These are phyloP conservation scores for Germaria angustata DNA, from an alignment of 2,888 invertebrate genomes.

Conservation along the genomic window DNA sequence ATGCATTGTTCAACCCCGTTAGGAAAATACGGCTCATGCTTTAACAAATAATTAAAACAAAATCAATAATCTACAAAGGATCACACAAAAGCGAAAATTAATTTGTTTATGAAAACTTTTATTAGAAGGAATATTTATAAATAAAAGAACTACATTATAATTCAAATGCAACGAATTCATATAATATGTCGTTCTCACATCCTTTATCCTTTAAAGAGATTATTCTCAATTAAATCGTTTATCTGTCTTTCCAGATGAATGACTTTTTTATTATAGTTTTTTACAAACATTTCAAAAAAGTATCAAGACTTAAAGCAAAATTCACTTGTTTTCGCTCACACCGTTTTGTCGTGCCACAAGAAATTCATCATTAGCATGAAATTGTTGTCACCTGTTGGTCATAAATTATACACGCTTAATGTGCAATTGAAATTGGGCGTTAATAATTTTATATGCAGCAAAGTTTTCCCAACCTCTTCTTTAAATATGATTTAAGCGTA, in stretches of 20 bases:
- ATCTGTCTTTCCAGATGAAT: not conserved
- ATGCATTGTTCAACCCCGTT: too few relatives aligned
- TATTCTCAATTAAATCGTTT: not conserved
- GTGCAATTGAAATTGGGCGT: conserved; percentile 56
- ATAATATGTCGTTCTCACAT: too few relatives aligned
- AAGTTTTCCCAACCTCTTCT: not conserved
- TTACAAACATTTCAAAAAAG: not conserved
- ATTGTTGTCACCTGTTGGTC: conserved; percentile 54
- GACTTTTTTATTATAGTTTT: not conserved
- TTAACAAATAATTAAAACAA: too few relatives aligned
- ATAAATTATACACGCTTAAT: conserved; percentile 42
- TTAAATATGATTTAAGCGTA: not conserved
- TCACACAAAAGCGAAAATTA: too few relatives aligned
- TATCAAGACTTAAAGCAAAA: not conserved
- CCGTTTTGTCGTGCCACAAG: not conserved
- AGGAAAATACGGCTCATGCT: too few relatives aligned
- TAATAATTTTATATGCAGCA: conserved; percentile 18
- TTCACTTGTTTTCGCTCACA: not conserved
- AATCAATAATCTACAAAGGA: too few relatives aligned
- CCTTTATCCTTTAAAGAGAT: not conserved
- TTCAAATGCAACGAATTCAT: too few relatives aligned
- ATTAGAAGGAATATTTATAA: too few relatives aligned
- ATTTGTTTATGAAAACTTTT: too few relatives aligned
- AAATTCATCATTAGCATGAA: conserved; percentile 48
- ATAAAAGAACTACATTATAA: too few relatives aligned